phyloP scores from a whole-genome alignment of 2,113 vertebrate species.

The Trinectes maculatus region DNA sequence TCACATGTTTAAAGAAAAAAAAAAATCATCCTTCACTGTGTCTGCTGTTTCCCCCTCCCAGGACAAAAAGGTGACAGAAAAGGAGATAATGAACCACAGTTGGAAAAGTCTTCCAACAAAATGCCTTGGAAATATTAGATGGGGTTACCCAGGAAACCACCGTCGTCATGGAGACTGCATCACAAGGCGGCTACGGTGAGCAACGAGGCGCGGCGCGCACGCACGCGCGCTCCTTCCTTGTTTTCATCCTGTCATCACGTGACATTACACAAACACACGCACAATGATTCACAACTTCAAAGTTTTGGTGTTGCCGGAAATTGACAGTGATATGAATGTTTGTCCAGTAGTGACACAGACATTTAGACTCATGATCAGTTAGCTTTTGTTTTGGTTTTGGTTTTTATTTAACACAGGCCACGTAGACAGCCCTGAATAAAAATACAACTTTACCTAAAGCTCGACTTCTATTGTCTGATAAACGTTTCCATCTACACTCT shows the following conservation, averaged over 20 bases:
- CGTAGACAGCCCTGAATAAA: conserved; percentile 69
- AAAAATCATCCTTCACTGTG: background rate
- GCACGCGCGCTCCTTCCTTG: conserved; percentile 54
- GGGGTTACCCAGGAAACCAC: conserved; percentile 96
- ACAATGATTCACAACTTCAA: no score
- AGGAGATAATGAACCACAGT: conserved; percentile 81
- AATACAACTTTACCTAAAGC: conserved; percentile 62
- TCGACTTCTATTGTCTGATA: conserved; percentile 35
- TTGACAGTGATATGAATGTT: no score
- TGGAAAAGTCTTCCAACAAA: conserved; percentile 83
- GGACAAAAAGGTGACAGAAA: conserved; percentile 34
- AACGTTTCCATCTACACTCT: conserved; percentile 34
- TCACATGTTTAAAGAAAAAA: no score
- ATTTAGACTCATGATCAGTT: conserved; percentile 25
- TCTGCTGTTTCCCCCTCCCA: background rate
- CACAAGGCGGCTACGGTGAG: conserved; percentile 84
- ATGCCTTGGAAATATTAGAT: conserved; percentile 90
- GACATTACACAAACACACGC: conserved; percentile 34
- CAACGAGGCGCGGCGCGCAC: conserved; percentile 77
- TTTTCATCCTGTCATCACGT: conserved; percentile 47
- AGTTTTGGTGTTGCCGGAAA: background rate
- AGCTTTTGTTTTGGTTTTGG: conserved; percentile 19
- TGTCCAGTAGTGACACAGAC: conserved; percentile 8
- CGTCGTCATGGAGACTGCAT: conserved; percentile 95
- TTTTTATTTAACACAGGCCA: conserved; percentile 72